Evolutionary conservation across 2,888 invertebrate species (phyloP).

Genomic region (Dasysyrphus tricinctus): DNA sequence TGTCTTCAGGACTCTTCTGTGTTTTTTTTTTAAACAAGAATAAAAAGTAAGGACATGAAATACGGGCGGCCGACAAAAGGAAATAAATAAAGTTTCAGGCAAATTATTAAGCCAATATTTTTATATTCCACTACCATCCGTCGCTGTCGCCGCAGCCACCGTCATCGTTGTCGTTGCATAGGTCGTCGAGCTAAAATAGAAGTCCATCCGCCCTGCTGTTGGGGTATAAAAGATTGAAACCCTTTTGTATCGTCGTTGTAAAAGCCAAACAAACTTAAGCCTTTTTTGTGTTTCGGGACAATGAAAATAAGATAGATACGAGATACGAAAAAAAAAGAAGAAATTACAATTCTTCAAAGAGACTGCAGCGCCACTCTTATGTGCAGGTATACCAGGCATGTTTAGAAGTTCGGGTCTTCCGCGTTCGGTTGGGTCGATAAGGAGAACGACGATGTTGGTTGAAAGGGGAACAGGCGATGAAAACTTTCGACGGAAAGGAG

Average conservation of each 20-base stretch:
- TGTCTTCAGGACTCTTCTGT: background rate
- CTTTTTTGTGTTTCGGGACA: conserved; percentile 53
- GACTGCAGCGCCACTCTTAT: conserved; percentile 39
- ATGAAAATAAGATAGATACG: conserved; percentile 56
- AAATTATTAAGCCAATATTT: conserved; percentile 75
- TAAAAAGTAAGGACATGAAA: conserved; percentile 8
- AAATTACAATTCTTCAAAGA: conserved; percentile 64
- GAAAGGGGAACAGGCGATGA: conserved; percentile 34
- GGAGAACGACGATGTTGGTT: background rate
- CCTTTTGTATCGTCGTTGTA: conserved; percentile 59
- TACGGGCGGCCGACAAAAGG: conserved; percentile 28
- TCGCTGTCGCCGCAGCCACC: background rate
- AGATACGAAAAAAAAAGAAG: conserved; percentile 25
- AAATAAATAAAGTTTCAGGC: conserved; percentile 50
- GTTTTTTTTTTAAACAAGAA: background rate
- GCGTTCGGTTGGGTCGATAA: background rate
- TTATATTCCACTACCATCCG: conserved; percentile 57
- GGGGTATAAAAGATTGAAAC: conserved; percentile 32
- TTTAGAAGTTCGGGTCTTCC: conserved; percentile 9
- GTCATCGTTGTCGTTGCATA: background rate
- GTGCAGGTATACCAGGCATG: conserved; percentile 25
- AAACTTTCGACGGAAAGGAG: conserved; percentile 64
- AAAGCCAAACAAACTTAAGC: conserved; percentile 65
- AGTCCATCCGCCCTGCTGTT: background rate
- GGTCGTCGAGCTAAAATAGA: background rate